phyloP scores from a whole-genome alignment of 2,797 vertebrate species.

The Acridotheres tristis region DNA sequence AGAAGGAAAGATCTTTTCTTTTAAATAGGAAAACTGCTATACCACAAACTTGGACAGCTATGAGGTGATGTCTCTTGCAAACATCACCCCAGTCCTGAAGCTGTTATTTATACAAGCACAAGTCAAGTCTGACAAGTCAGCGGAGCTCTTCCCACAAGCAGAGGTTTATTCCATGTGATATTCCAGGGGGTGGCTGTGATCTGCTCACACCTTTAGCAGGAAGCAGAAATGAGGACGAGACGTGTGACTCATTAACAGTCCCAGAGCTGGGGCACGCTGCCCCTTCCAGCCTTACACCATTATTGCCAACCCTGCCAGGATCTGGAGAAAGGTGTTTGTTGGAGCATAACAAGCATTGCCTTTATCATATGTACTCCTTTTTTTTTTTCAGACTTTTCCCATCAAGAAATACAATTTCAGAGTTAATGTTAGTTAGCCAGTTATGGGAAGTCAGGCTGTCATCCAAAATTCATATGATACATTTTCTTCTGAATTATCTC shows the following conservation, averaged over 20 bases:
- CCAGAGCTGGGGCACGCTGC: not conserved
- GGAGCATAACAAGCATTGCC: conserved; percentile 15
- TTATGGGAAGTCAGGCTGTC: conserved; percentile 49
- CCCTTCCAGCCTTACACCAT: not conserved
- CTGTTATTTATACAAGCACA: not conserved
- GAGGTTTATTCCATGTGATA: not conserved
- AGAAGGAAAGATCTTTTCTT: not conserved
- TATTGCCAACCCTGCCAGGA: conserved; percentile 30
- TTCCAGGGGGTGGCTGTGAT: conserved; percentile 23
- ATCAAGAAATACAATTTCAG: conserved; percentile 57
- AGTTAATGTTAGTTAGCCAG: conserved; percentile 42
- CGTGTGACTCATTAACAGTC: conserved; percentile 51
- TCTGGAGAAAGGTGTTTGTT: conserved; percentile 50
- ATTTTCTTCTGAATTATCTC: conserved; percentile 54
- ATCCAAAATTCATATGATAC: conserved; percentile 63
- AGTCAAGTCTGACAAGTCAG: not conserved
- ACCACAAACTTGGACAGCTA: not conserved
- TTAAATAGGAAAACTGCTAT: not conserved
- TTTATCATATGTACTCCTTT: not conserved
- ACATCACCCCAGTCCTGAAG: not conserved
- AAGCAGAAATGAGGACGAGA: not conserved
- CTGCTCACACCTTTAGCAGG: conserved; percentile 43
- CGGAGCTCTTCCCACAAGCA: not conserved
- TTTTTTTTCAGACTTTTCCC: conserved; percentile 46
- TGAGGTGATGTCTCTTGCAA: not conserved